These are phyloP conservation scores for Hiodon alosoides DNA, from an alignment of 2,113 vertebrate species.

Conservation along the genomic window DNA sequence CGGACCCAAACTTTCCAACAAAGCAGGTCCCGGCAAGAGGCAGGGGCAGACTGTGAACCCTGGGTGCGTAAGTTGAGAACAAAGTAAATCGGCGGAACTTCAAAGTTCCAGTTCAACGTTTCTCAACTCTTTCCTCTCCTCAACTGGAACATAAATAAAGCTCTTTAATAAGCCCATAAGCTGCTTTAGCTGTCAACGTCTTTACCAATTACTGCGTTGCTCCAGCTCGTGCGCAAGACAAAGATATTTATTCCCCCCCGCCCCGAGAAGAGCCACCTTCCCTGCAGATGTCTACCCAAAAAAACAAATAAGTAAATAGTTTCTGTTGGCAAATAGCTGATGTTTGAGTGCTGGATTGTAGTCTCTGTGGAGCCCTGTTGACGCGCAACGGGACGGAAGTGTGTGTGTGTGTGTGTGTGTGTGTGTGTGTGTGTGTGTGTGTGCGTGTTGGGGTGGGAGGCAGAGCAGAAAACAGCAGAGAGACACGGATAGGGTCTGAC, in stretches of 20 bases:
- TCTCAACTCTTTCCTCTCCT: conserved; percentile 54
- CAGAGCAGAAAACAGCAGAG: conserved; percentile 31
- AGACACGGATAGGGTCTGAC: conserved; percentile 43
- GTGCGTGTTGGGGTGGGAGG: conserved; percentile 27
- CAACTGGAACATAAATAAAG: conserved; percentile 63
- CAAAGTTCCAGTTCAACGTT: conserved; percentile 51
- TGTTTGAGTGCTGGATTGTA: background rate
- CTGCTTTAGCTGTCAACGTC: conserved; percentile 64
- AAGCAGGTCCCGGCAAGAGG: background rate
- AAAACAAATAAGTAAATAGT: conserved; percentile 44
- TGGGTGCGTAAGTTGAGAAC: background rate
- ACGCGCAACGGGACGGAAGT: background rate
- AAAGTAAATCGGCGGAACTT: conserved; percentile 7
- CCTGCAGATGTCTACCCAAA: conserved; percentile 48
- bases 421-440: background rate
- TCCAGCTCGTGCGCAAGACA: conserved; percentile 48
- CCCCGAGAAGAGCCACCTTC: conserved; percentile 40
- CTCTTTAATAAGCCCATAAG: conserved; percentile 63
- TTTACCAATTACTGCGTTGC: conserved; percentile 62
- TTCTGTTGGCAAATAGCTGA: conserved; percentile 27
- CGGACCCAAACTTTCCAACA: background rate
- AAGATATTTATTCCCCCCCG: conserved; percentile 32
- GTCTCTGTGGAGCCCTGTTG: background rate
- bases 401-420: background rate
- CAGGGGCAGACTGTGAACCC: conserved; percentile 1